Evolutionary conservation across 2,113 vertebrate species (phyloP), one percentile per base, ranked within the genome.

Genomic region (Gallinago paraguaiae): DNA sequence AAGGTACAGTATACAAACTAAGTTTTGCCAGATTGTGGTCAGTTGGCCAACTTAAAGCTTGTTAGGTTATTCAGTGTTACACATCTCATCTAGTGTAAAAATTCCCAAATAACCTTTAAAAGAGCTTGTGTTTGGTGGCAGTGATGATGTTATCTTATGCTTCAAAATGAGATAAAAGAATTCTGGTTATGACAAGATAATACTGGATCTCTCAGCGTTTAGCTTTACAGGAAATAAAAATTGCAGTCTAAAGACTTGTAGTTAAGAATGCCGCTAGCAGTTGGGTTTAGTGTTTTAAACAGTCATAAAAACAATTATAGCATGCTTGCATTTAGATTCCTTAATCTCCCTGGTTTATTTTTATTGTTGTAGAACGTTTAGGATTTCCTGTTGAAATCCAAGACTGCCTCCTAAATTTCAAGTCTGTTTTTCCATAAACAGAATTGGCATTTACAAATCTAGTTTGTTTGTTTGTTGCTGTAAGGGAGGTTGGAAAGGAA

Each of bases 1-100:
- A 35, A 99, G 99, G 99, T 99, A 98, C 7, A 11, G 75, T 89
- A 79, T 69, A 13, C 35, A 39, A 50, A 69, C 25, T 24, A 3
- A 23, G 5, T 53, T 35, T 68, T 93, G 46, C 25, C 41, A 63
- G 2, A 19, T 48, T 69, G 3, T 61, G 11, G 16, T 64, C 77
- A 51, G 10, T 39, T 83, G 20, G 8, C 4, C 27, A 53, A 53
- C 16, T 41, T 93, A 74, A 68, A 78, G 5, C n/a, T 96, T 0
- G 0, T 30, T 75, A 45, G 27, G 7, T 84, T 78, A 37, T 78
- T 92, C 31, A 25, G 2, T n/a, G 19, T 76, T 90, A 22, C 4
- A 6, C 5, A 16, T 43, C 65, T 72, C 12, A 5, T 46, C 2
- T 11, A 33, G 18, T 78, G 11, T 78, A 64, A 43, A 93, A 91